These are phyloP conservation scores for Malurus splendens DNA, from an alignment of 2,797 vertebrate species.

Conservation along the genomic window DNA sequence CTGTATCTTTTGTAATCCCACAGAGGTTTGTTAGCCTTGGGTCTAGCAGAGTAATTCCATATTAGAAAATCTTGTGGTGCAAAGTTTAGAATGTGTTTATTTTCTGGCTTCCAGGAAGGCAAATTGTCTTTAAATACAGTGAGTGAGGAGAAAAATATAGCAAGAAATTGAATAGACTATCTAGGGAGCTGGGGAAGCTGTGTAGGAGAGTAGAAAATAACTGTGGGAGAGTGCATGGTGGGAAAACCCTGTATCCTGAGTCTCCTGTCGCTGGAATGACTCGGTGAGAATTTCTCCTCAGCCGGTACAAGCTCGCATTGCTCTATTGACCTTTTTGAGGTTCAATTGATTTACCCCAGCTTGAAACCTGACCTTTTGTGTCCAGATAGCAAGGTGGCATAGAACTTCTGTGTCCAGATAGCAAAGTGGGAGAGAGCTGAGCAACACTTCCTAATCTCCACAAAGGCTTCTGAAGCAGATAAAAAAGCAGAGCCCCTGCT, in stretches of 20 bases:
- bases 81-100: background rate
- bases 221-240: background rate
- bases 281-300: background rate
- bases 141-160: background rate
- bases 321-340: slow-evolving; percentile 1
- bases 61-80: background rate
- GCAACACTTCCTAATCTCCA: slow-evolving; percentile 42
- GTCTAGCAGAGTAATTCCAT: background rate
- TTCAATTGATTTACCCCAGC: background rate
- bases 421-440: slow-evolving; percentile 22
- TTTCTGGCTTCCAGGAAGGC: background rate
- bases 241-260: background rate
- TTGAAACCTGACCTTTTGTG: slow-evolving; percentile 29
- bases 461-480: slow-evolving; percentile 30
- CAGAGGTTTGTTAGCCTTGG: background rate
- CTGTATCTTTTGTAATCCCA: background rate
- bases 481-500: slow-evolving; percentile 5
- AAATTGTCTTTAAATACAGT: background rate
- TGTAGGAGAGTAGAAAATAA: background rate
- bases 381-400: slow-evolving; percentile 32
- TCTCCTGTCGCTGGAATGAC: background rate
- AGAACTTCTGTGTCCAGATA: slow-evolving; percentile 33
- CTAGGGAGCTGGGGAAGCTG: background rate
- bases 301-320: background rate
- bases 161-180: background rate